These are phyloP conservation scores for Poecilus cupreus DNA, from an alignment of 2,888 invertebrate genomes.

Conservation along the genomic window DNA sequence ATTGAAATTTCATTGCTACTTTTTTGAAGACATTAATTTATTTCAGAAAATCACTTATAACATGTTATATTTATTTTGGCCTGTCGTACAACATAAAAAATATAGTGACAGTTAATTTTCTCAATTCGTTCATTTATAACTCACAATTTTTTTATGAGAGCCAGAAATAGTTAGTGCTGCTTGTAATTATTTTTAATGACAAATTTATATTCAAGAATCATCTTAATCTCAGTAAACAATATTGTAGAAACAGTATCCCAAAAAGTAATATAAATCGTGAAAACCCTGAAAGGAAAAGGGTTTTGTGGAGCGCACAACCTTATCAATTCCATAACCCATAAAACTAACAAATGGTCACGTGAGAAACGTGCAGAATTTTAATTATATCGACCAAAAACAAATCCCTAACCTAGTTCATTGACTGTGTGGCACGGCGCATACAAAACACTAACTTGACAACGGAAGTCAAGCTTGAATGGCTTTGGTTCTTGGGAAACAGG, in stretches of 20 bases:
- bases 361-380: conserved; percentile 6
- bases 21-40: not conserved
- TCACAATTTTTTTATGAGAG: too few relatives aligned
- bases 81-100: not conserved
- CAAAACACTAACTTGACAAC: conserved; percentile 32
- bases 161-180: too few relatives aligned
- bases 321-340: conserved; percentile 10
- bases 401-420: conserved; percentile 47
- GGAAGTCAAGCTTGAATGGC: conserved; percentile 41
- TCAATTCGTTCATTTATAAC: not conserved
- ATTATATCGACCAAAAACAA: conserved; percentile 27
- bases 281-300: not conserved
- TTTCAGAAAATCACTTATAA: not conserved
- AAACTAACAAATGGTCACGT: conserved; percentile 30
- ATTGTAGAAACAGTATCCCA: too few relatives aligned
- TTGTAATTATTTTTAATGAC: too few relatives aligned
- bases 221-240: too few relatives aligned
- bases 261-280: conserved; percentile 1
- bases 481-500: conserved; percentile 2
- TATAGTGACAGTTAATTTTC: not conserved
- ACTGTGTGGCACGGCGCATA: conserved; percentile 2
- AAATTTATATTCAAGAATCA: too few relatives aligned
- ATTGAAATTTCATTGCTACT: not conserved
- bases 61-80: not conserved
- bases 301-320: conserved; percentile 1